A percentile compares a stretch with the other conserved stretches of the same genome.
These are phyloP conservation scores for Pachyramphus minor DNA, from an alignment of 2,113 vertebrate genomes.

Conservation along the genomic window DNA sequence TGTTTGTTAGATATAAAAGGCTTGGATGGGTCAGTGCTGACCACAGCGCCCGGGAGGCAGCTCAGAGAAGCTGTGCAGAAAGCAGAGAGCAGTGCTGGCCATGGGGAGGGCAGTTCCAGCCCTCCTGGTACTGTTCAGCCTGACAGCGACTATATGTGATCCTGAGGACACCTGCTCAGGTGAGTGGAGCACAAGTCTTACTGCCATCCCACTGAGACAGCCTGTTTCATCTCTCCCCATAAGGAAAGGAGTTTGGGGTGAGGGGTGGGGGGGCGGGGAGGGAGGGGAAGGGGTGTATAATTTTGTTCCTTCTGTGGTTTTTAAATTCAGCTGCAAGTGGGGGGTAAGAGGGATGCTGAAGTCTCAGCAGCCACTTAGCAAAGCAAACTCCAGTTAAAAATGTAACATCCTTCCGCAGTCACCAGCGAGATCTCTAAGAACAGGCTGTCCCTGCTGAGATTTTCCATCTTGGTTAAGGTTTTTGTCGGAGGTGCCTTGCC, in stretches of 20 bases:
- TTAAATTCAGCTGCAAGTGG: neutral
- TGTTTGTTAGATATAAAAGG: neutral
- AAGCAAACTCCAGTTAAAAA: neutral
- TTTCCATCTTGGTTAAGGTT: neutral
- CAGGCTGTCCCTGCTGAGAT: neutral
- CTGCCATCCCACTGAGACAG: neutral
- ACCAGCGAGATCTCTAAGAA: neutral
- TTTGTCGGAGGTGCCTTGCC: neutral
- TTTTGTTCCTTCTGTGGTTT: neutral
- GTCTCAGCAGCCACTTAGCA: neutral
- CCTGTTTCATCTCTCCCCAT: neutral
- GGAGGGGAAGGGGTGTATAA: neutral
- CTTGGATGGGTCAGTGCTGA: neutral
- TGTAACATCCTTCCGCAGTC: neutral
- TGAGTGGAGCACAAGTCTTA: neutral
- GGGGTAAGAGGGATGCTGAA: neutral
- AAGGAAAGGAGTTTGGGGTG: neutral
- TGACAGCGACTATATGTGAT: neutral
- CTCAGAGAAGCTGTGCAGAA: neutral
- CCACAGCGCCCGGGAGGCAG: neutral
- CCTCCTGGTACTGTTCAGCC: neutral
- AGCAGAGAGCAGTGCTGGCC: neutral
- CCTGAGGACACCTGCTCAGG: constrained; percentile 7
- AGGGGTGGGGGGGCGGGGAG: too few relatives aligned
- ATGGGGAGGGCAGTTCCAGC: neutral